These are phyloP conservation scores for Cyrtodaria siliqua DNA, from an alignment of 2,888 invertebrate species.

Conservation along the genomic window DNA sequence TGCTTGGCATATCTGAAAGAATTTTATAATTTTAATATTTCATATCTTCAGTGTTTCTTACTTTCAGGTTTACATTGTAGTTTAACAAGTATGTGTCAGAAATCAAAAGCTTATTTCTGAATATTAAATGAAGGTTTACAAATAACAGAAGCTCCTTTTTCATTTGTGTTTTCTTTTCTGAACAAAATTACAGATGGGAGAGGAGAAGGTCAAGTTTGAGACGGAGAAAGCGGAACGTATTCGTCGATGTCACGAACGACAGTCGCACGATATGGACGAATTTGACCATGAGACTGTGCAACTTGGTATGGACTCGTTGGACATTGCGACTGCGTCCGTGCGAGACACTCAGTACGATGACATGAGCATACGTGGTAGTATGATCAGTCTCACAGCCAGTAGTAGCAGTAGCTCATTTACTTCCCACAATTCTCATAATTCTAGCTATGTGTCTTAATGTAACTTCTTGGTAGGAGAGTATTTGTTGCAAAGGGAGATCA, in stretches of 20 bases:
- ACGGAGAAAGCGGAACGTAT: constrained; percentile 96
- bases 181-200: constrained; percentile 97
- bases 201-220: constrained; percentile 95
- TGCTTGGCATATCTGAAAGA: no score
- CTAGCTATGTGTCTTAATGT: constrained; percentile 50
- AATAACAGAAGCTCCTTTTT: no score
- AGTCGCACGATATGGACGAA: constrained; percentile 95
- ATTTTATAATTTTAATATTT: no score
- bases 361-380: constrained; percentile 93
- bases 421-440: constrained; percentile 65
- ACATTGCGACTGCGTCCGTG: constrained; percentile 95
- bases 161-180: no score
- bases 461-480: background rate
- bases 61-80: no score
- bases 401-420: constrained; percentile 91
- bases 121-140: no score
- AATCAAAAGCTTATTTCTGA: no score
- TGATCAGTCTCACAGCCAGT: constrained; percentile 96
- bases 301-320: constrained; percentile 96
- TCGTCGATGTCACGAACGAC: constrained; percentile 94
- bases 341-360: constrained; percentile 96
- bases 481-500: constrained; percentile 13
- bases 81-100: no score
- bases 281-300: constrained; percentile 98
- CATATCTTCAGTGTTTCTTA: no score